Percentiles rank a stretch among this genome's conserved stretches.
These are phyloP conservation scores for Prionace glauca DNA, from an alignment of 2,797 vertebrate species.

Conservation along the genomic window DNA sequence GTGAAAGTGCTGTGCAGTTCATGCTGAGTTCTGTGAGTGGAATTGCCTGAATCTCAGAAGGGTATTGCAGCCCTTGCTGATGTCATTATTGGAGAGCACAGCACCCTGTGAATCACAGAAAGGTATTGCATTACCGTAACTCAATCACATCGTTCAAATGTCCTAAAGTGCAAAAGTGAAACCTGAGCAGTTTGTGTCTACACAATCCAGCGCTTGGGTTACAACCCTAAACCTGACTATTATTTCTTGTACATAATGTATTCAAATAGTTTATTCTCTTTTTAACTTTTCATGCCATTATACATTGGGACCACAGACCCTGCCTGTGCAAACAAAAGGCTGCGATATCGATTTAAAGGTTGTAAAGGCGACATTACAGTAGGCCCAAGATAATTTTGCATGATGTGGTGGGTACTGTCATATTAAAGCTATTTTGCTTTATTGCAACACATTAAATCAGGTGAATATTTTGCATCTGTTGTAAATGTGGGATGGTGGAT, in stretches of 20 bases:
- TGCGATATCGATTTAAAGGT: neutral
- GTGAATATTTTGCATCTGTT: neutral
- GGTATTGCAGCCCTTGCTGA: slow-evolving; percentile 23
- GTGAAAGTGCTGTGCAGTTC: neutral
- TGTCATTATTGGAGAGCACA: slow-evolving; percentile 32
- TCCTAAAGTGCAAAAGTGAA: slow-evolving; percentile 36
- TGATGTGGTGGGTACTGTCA: neutral
- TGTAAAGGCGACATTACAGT: neutral
- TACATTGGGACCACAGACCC: neutral
- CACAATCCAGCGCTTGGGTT: slow-evolving; percentile 29
- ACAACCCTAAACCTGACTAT: neutral
- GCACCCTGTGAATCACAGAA: slow-evolving; percentile 33
- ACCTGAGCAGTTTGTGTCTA: neutral
- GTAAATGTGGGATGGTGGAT: neutral
- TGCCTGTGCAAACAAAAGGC: neutral
- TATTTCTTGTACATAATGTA: slow-evolving; percentile 8
- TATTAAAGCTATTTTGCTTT: neutral
- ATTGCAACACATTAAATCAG: neutral
- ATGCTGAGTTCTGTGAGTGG: neutral
- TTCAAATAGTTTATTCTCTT: neutral
- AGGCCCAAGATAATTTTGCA: neutral
- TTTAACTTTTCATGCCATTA: neutral
- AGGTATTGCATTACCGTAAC: slow-evolving; percentile 15
- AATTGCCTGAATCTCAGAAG: neutral
- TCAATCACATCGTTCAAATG: slow-evolving; percentile 20